Evolutionary conservation across 2,797 vertebrate genomes (phyloP).

Genomic region (Pipistrellus pipistrellus): DNA sequence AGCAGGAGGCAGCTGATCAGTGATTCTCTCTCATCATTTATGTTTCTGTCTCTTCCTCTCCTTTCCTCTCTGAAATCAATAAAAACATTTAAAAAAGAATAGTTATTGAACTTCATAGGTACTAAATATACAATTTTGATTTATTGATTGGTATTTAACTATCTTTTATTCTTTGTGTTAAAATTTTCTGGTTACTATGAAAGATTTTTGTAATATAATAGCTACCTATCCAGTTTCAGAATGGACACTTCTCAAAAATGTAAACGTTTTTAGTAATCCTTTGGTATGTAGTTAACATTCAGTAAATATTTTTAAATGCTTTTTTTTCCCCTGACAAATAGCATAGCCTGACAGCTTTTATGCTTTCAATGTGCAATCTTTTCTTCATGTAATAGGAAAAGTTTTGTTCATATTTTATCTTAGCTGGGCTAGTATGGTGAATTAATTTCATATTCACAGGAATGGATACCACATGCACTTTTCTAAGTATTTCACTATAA

Average conservation of each 20-base stretch:
- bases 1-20: not conserved
- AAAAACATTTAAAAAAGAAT: not conserved
- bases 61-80: not conserved
- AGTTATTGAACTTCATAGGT: not conserved
- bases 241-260: conserved; percentile 29
- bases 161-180: conserved; percentile 17
- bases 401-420: conserved; percentile 78
- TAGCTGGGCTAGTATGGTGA: conserved; percentile 73
- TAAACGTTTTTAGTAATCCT: conserved; percentile 51
- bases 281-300: conserved; percentile 50
- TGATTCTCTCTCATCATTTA: not conserved
- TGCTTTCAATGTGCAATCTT: conserved; percentile 7
- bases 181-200: not conserved
- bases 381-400: conserved; percentile 70
- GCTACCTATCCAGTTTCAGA: not conserved
- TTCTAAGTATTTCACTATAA: conserved; percentile 83
- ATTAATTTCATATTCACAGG: conserved; percentile 85
- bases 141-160: not conserved
- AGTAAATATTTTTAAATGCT: conserved; percentile 63
- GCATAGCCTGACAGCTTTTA: not conserved
- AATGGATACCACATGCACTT: conserved; percentile 80
- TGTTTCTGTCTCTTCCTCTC: not conserved
- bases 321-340: conserved; percentile 68
- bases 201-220: not conserved
- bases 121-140: conserved; percentile 4